These are phyloP conservation scores for Oxytorus armatus DNA, from an alignment of 2,888 invertebrate genomes.

Conservation along the genomic window DNA sequence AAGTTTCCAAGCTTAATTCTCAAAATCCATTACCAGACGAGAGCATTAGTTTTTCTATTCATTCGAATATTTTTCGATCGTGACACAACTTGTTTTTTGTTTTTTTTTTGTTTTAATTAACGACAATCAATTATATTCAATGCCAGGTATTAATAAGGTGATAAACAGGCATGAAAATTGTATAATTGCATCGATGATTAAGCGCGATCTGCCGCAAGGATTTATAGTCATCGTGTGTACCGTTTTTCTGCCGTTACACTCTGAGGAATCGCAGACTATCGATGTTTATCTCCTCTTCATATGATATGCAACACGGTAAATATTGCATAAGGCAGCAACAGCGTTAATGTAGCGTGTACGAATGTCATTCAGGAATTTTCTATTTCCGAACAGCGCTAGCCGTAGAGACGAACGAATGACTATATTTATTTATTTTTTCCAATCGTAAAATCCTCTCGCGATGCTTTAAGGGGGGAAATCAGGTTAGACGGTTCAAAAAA, in stretches of 20 bases:
- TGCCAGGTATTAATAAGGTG: constrained; percentile 41
- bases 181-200: constrained; percentile 53
- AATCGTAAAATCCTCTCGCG: constrained; percentile 9
- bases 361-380: constrained; percentile 36
- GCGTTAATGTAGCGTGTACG: neutral
- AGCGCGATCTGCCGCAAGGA: constrained; percentile 21
- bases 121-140: constrained; percentile 24
- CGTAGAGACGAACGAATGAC: constrained; percentile 28
- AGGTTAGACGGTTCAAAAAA: too few species aligned
- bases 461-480: neutral
- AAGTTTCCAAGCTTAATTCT: neutral
- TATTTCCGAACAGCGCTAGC: constrained; percentile 12
- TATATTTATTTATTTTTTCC: constrained; percentile 27
- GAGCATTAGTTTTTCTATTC: neutral
- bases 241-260: constrained; percentile 45
- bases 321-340: too few species aligned
- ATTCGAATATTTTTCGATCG: constrained; percentile 1
- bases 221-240: constrained; percentile 37
- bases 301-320: constrained; percentile 7
- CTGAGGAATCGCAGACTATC: constrained; percentile 17
- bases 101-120: too few species aligned
- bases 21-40: neutral
- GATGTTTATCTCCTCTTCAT: constrained; percentile 35
- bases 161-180: constrained; percentile 21
- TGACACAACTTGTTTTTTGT: too few species aligned